A percentile compares a stretch with the other conserved stretches of the same genome.
Conservation (phyloP, 2,797 vertebrate genomes). For the Falco berigora region DNA sequence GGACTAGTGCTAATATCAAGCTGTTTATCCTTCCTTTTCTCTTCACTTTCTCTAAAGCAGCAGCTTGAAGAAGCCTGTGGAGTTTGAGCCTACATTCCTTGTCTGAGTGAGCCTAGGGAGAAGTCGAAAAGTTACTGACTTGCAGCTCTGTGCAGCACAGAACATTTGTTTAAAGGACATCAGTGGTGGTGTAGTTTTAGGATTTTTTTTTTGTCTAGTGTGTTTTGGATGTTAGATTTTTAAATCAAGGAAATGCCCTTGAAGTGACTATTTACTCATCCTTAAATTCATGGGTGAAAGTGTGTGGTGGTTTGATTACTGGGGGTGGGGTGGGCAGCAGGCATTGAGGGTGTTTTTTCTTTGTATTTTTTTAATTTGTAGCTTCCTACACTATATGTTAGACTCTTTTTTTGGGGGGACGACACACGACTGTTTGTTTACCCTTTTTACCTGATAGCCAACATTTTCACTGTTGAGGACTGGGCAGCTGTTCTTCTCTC, state of each 20-base stretch:
- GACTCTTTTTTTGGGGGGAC: not conserved
- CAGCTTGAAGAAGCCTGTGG: not conserved
- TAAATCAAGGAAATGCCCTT: not conserved
- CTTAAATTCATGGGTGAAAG: not conserved
- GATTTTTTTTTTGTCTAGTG: not conserved
- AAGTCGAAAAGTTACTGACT: not conserved
- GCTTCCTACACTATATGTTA: not conserved
- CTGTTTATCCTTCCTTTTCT: not conserved
- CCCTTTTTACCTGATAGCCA: not conserved
- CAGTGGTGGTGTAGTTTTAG: not conserved
- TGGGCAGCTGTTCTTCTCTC: not conserved
- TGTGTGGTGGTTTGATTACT: not conserved
- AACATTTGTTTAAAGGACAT: not conserved
- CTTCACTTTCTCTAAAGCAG: not conserved
- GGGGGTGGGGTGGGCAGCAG: too few species aligned
- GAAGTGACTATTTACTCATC: not conserved
- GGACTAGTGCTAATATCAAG: not conserved
- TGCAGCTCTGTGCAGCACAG: not conserved
- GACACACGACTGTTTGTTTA: not conserved
- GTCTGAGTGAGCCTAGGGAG: not conserved
- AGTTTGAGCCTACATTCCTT: not conserved
- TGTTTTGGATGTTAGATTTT: not conserved
- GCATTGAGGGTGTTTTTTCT: not conserved
- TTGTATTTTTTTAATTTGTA: not conserved
- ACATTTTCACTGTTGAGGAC: not conserved